Evolutionary conservation across 2,113 vertebrate species (phyloP).

Genomic region (Sula dactylatra): DNA sequence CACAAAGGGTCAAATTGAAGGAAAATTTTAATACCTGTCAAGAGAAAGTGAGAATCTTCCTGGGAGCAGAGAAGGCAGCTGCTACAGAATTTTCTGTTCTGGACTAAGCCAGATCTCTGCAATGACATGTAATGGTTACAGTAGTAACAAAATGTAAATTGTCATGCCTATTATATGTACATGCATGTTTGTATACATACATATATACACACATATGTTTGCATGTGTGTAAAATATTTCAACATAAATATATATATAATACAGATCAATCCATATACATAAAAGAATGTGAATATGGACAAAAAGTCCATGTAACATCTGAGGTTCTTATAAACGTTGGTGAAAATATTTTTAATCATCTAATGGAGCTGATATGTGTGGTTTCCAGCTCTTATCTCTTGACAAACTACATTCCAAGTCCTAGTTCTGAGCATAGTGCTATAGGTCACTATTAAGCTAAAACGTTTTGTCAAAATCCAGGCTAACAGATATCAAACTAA

Average conservation of each 20-base stretch:
- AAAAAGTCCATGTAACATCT: background rate
- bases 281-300: background rate
- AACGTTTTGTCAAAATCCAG: background rate
- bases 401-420: background rate
- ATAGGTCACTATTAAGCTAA: background rate
- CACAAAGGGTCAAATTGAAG: background rate
- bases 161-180: background rate
- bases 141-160: background rate
- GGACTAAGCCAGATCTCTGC: background rate
- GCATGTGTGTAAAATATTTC: background rate
- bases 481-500: background rate
- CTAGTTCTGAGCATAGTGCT: background rate
- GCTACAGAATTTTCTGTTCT: background rate
- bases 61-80: background rate
- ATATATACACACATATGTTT: background rate
- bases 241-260: background rate
- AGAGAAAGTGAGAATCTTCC: background rate
- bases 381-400: background rate
- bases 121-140: background rate
- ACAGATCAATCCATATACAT: background rate
- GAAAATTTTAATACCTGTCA: background rate
- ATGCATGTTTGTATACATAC: background rate
- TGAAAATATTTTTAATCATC: background rate
- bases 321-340: background rate
- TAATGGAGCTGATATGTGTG: background rate